These are phyloP conservation scores for Mesocricetus auratus DNA, from an alignment of 2,113 vertebrate species.

Conservation along the genomic window DNA sequence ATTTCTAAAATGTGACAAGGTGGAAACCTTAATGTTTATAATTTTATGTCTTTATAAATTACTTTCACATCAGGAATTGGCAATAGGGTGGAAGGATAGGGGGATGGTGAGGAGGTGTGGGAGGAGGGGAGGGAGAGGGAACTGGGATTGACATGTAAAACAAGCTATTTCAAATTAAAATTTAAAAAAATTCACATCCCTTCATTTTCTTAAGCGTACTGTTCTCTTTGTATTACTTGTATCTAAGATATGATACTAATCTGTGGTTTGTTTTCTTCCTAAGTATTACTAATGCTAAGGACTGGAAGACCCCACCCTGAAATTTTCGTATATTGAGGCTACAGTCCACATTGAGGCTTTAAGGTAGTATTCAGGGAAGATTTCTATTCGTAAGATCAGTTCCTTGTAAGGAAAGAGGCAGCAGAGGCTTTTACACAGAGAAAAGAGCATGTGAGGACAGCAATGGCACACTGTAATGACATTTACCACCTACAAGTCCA, in stretches of 20 bases:
- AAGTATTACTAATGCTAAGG: background rate
- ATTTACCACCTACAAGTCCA: background rate
- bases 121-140: too few relatives aligned
- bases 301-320: background rate
- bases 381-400: background rate
- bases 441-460: background rate
- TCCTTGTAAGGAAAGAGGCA: background rate
- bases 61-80: background rate
- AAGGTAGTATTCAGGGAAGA: background rate
- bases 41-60: conserved; percentile 49
- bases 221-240: conserved; percentile 19
- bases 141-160: too few relatives aligned
- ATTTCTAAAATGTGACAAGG: conserved; percentile 37
- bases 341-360: background rate
- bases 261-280: conserved; percentile 4
- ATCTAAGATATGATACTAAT: background rate
- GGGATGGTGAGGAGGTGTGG: too few relatives aligned
- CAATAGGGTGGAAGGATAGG: too few relatives aligned
- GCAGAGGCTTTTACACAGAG: accelerated
- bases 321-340: background rate
- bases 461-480: background rate
- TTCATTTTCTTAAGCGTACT: background rate
- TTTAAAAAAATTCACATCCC: too few relatives aligned
- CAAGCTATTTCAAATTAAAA: too few relatives aligned
- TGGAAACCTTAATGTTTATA: background rate